Evolutionary conservation across 2,797 vertebrate species (phyloP).

Genomic region (Taeniopygia guttata): DNA sequence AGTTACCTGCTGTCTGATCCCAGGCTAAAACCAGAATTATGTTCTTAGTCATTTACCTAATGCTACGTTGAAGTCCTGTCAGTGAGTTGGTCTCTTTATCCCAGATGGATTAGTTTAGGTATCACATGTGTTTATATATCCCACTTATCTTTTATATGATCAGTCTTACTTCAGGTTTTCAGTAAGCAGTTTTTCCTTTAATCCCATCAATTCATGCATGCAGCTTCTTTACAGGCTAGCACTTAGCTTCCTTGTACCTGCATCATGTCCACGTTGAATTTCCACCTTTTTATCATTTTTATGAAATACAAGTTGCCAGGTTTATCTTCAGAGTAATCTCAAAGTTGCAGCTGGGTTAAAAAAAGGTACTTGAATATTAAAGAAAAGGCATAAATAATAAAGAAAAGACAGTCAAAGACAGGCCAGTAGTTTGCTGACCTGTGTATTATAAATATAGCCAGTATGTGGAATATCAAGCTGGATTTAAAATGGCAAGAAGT

Average conservation of each 20-base stretch:
- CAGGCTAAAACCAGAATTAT: not conserved
- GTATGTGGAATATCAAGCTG: not conserved
- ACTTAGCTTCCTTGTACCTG: not conserved
- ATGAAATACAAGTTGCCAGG: not conserved
- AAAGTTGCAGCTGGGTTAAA: not conserved
- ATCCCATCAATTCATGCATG: not conserved
- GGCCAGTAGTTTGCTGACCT: not conserved
- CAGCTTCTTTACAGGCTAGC: not conserved
- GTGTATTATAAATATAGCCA: not conserved
- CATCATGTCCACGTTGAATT: not conserved
- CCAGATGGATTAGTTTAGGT: not conserved
- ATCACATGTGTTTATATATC: not conserved
- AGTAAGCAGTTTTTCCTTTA: not conserved
- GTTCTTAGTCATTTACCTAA: not conserved
- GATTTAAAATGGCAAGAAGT: not conserved
- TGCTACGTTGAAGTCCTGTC: not conserved
- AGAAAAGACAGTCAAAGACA: not conserved
- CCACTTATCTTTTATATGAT: not conserved
- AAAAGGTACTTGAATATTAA: not conserved
- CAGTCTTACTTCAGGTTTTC: not conserved
- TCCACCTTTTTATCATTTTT: not conserved
- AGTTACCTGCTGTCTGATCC: not conserved
- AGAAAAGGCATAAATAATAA: not conserved
- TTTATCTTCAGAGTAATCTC: constrained; percentile 15
- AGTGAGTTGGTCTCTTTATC: not conserved